Base-by-base conservation (phyloP, 2,888 invertebrate genomes). In the Julus scanicus region DNA sequence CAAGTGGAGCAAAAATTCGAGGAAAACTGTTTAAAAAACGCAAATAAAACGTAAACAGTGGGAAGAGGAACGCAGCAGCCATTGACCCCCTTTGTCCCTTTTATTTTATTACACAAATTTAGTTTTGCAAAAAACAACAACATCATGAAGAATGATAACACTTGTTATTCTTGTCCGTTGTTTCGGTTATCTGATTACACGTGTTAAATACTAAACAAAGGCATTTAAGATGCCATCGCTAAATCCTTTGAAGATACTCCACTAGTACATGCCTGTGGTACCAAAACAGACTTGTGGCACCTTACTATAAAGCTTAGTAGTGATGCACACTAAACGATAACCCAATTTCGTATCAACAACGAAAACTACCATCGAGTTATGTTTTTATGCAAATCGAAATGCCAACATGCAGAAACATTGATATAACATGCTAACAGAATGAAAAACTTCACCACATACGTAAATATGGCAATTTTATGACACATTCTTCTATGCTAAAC, bases 141-240 rank as follows among this genome's bases (percentile, higher is more conserved):
- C 71, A 71, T 71, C 29, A 29, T 29, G 29, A 29, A 9, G 29
- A 71, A 71, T 71, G 11, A 29, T 29, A 71, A 71, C 71, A 29
- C 71, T 29, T 71, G 71, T 29, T 71, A 29, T 71, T 71, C 71
- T 71, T n/a, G 71, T 49, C 49, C 49, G 49, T 71, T 29, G 71
- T 29, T 71, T 57, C 49, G 13, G 1, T 57, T 71, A 71, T 71
- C 71, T 29, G 71, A 71, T 71, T 71, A 71, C 71, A 71, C 71
- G 71, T 71, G 71, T 71, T 71, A 71, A 71, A 71, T 71, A 29
- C 71, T 71, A 71, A 71, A 71, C 71, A 71, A 71, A 71, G 71
- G 71, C 29, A 13, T n/a, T 57, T 71, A 71, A 71, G 71, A 71
- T 71, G 29, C 29, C 29, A 71, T 71, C 29, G 71, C 29, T 29